Evolutionary conservation across 1,140 invertebrate genomes (phyloP), one percentile per base, ranked within the genome.

Genomic region (Caenorhabditis brenneri): DNA sequence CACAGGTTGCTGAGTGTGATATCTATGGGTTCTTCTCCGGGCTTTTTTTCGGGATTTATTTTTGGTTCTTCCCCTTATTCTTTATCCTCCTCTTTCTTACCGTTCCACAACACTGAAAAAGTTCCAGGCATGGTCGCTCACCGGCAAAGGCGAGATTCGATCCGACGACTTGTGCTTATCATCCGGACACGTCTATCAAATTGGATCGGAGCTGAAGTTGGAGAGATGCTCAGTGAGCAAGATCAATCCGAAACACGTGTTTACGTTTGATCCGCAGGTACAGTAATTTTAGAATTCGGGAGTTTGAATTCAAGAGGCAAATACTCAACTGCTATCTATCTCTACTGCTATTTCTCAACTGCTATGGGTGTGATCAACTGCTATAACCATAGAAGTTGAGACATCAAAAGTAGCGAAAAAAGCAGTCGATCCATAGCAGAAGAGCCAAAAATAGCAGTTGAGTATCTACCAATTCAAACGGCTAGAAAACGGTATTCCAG

Each of bases 151-250:
- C 6, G 84, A 85, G 58, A 60, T 87, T 31, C 60, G 85, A 46
- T 81, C 81, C 9, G 86, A 87, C 36, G 86, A 87, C 31, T 39
- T 84, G 27, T 87, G 86, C 49, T 78, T 87, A 2, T 79, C 86
- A 1, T 74, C 82, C 0, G 81, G 80, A 7, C 58, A 82, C 31
- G 55, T 58, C 16, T 84, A 87, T 39, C 31, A 46, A 39, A 27
- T 86, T 10, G 85, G 84, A n/a, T 80, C 74, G 16, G 58, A 74
- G 19, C 39, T 86, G 6, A 39, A 65, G n/a, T 31, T 86, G 84
- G 85, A 86, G 22, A 49, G 69, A 33, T 86, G 85, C 60, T 58
- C 83, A 4, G 58, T 79, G 10, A 81, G 65, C 33, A 80, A 86
- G n/a, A 46, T 82, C 51, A 81, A 82, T 39, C 42, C 80, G 2